Percentiles rank a stretch among this genome's conserved stretches.
Conservation (phyloP, 2,888 invertebrate genomes). For the Bhutanitis thaidina region DNA sequence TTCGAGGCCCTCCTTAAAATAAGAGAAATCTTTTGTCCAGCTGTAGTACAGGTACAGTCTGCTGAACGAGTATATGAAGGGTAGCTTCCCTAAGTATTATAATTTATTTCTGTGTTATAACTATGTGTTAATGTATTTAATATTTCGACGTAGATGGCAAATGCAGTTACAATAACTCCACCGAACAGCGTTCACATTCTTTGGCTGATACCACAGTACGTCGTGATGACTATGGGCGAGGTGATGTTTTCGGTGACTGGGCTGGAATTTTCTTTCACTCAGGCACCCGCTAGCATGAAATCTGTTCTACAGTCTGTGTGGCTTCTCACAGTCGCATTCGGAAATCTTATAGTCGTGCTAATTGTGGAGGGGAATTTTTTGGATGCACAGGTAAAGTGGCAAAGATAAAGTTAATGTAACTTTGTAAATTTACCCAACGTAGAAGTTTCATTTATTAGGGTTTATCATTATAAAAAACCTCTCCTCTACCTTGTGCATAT, state of each 20-base stretch:
- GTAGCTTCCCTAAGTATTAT: no score
- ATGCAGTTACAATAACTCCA: constrained; percentile 75
- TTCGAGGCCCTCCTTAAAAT: no score
- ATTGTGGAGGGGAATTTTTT: constrained; percentile 90
- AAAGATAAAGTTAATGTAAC: background rate
- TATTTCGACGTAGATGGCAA: constrained; percentile 41
- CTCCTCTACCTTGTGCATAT: no score
- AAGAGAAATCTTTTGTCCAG: no score
- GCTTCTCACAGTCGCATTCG: constrained; percentile 95
- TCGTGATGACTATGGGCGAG: constrained; percentile 95
- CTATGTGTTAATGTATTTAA: background rate
- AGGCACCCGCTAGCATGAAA: constrained; percentile 96
- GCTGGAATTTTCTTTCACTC: constrained; percentile 96
- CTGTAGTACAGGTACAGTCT: no score
- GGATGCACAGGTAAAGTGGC: constrained; percentile 83
- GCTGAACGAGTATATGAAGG: no score
- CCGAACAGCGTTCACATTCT: constrained; percentile 89
- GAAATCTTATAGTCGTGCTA: constrained; percentile 95
- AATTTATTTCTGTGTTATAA: no score
- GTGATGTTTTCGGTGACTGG: constrained; percentile 98
- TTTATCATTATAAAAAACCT: no score
- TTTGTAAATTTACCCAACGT: no score
- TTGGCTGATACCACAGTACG: constrained; percentile 94
- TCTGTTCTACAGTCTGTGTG: constrained; percentile 95
- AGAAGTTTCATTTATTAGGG: no score